Conservation (phyloP, 1,140 invertebrate species). For the Ceratina calcarata region DNA sequence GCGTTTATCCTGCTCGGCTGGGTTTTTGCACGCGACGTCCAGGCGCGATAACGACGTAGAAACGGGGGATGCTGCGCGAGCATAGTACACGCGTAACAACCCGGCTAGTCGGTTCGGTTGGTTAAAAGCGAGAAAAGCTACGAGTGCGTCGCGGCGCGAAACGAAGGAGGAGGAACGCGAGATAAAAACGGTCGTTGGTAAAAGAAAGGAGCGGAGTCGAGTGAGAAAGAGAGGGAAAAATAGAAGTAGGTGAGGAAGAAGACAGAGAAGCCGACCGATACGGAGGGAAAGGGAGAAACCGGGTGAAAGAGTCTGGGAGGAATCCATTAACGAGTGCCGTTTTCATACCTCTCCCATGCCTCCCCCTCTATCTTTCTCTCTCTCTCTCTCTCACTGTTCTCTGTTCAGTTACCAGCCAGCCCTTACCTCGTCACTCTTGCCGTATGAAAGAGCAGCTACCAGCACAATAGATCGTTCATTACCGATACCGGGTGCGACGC, state of each 20-base stretch:
- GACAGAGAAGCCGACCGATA: constrained; percentile 21
- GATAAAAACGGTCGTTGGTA: constrained; percentile 2
- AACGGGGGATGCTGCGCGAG: constrained; percentile 23
- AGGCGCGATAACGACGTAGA: background rate
- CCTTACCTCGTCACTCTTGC: constrained; percentile 37
- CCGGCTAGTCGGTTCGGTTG: background rate
- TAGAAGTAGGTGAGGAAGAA: constrained; percentile 27
- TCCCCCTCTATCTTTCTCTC: background rate
- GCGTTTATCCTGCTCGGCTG: constrained; percentile 15
- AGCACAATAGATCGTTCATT: constrained; percentile 72
- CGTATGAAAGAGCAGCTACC: constrained; percentile 58
- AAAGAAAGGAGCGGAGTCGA: background rate
- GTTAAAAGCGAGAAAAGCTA: constrained; percentile 40
- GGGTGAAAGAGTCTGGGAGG: constrained; percentile 53
- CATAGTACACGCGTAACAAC: constrained; percentile 47
- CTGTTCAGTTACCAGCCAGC: background rate
- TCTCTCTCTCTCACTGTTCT: background rate
- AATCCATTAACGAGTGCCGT: constrained; percentile 75
- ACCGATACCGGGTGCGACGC: constrained; percentile 61
- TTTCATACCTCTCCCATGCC: constrained; percentile 62
- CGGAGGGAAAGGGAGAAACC: constrained; percentile 31
- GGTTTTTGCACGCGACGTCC: background rate
- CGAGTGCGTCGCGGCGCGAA: background rate
- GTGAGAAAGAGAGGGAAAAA: constrained; percentile 1
- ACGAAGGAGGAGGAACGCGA: constrained; percentile 12